phyloP scores from a whole-genome alignment of 2,113 vertebrate genomes.

The Monarcha castaneiventris region DNA sequence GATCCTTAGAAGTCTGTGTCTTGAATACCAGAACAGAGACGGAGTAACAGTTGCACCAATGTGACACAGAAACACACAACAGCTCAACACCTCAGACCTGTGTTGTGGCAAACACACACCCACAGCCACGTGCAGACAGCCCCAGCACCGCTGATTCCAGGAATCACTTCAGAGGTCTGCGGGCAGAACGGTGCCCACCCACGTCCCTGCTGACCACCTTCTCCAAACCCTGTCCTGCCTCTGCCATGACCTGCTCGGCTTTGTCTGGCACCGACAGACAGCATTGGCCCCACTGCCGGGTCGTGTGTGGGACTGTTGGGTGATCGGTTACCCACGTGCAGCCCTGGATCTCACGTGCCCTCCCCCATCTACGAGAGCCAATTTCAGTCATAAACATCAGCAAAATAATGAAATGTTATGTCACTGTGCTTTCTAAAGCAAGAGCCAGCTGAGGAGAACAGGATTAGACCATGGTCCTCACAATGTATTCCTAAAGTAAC shows the following conservation, averaged over 20 bases:
- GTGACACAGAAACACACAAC: neutral
- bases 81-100: neutral
- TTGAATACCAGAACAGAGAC: neutral
- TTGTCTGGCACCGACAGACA: fast-evolving
- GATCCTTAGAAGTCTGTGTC: neutral
- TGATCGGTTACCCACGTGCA: neutral
- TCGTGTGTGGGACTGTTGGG: fast-evolving
- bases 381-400: neutral
- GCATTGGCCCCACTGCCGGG: fast-evolving
- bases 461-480: neutral
- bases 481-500: neutral
- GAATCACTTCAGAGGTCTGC: neutral
- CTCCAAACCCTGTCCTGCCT: neutral
- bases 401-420: neutral
- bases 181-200: fast-evolving
- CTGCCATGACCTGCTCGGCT: neutral
- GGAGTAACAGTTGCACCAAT: neutral
- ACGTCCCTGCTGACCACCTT: neutral
- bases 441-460: neutral
- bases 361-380: neutral
- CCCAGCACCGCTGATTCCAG: fast-evolving
- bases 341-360: neutral
- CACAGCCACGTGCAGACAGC: neutral
- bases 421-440: neutral
- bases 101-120: neutral